Evolutionary conservation across 2,113 vertebrate species (phyloP), one percentile per base, ranked within the genome.

Genomic region (Patagioenas fasciata): DNA sequence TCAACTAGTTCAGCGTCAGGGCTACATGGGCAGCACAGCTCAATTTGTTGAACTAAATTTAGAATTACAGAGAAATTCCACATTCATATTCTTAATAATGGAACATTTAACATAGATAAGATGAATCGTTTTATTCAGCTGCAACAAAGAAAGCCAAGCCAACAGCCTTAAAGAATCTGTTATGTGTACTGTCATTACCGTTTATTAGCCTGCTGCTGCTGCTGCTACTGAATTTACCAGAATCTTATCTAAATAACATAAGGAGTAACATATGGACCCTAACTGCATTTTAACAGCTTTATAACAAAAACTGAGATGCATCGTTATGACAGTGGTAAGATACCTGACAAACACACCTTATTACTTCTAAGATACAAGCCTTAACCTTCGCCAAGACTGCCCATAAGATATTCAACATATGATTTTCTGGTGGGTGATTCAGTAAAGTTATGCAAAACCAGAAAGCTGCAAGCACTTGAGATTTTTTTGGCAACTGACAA

Each of bases 221-320:
- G 38, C 58, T 79, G 70, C 92, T 74, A 40, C 69, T 58, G 64
- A 80, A 73, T 86, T 80, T 88, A 70, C 29, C 71, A 75, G 79
- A 80, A 83, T 62, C 91, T 80, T 80, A 70, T 78, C 50, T 74
- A 89, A 88, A 88, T 56, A 89, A 56, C 88, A 75, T 54, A 87
- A 92, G 71, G 87, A 70, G 40, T 21, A 82, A 82, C 67, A 88
- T 91, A 88, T 31, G 51, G 60, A 66, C 25, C 9, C 26, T 54
- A 85, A 42, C 47, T 34, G 54, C 64, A 80, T 60, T 65, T 71
- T 56, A 80, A 60, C 54, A 77, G 67, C 15, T 94, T 96, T 70
- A 3, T 44, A 91, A 66, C 56, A 85, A 42, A 88, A 85, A 81
- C 34, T 58, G 47, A 51, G 17, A 15, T 58, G 13, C 17, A 24